Evolutionary conservation across 2,113 vertebrate species (phyloP).

Genomic region (Sturnus vulgaris): DNA sequence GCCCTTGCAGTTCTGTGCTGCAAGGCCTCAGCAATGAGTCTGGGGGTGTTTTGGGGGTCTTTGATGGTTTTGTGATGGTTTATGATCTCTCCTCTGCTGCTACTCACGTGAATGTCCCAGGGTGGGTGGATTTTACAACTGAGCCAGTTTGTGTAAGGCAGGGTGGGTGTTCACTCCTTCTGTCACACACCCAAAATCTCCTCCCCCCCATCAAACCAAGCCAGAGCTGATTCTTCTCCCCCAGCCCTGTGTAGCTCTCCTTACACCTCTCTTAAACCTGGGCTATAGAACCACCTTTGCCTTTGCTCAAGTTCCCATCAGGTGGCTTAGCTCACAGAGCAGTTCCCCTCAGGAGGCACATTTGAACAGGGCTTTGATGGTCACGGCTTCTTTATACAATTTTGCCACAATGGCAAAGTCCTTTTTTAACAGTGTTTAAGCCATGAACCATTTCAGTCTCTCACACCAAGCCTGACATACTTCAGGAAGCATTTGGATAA

Average conservation of each 20-base stretch:
- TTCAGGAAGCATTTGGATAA: background rate
- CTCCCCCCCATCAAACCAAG: accelerated
- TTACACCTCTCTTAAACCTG: background rate
- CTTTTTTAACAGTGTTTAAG: background rate
- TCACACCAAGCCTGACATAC: background rate
- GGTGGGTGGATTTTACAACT: background rate
- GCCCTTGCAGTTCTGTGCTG: background rate
- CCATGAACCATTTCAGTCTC: background rate
- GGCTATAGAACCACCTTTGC: background rate
- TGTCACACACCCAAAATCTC: background rate
- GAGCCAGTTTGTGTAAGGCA: background rate
- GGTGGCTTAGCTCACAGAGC: background rate
- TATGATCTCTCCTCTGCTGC: background rate
- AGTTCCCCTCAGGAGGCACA: background rate
- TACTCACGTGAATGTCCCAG: accelerated
- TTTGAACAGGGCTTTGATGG: accelerated
- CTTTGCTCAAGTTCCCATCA: background rate
- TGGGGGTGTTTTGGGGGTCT: background rate
- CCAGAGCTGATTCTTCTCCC: background rate
- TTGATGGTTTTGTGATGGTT: background rate
- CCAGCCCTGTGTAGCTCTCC: background rate
- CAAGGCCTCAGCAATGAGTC: background rate
- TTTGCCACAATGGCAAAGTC: background rate
- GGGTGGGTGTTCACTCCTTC: background rate
- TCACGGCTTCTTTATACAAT: background rate